Conservation (phyloP, 1,140 invertebrate genomes). For the Ephestia elutella region DNA sequence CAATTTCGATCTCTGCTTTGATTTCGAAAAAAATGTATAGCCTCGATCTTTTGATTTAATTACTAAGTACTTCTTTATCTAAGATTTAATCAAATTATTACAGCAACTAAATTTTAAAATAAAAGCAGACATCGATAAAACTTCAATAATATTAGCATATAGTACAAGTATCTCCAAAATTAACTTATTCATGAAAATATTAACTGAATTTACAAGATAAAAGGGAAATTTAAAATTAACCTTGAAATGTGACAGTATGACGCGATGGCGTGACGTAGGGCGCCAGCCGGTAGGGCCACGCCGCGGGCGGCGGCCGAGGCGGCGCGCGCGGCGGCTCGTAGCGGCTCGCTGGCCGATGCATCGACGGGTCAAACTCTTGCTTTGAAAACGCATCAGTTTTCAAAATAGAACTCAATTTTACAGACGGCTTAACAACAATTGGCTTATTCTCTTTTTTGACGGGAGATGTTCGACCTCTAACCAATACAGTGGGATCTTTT, state of each 20-base stretch:
- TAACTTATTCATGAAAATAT: slow-evolving; percentile 33
- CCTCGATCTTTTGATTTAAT: neutral
- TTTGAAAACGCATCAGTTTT: slow-evolving; percentile 79
- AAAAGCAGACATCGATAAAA: slow-evolving; percentile 28
- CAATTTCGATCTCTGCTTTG: neutral
- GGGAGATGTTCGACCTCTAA: slow-evolving; percentile 57
- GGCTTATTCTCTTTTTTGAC: slow-evolving; percentile 43
- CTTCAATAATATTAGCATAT: slow-evolving; percentile 22
- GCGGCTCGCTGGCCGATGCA: slow-evolving; percentile 83
- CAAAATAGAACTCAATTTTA: slow-evolving; percentile 76
- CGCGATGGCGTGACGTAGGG: slow-evolving; percentile 74
- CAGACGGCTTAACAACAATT: slow-evolving; percentile 42
- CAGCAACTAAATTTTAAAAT: neutral
- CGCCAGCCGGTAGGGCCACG: slow-evolving; percentile 64
- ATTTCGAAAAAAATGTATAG: neutral
- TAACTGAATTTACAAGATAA: slow-evolving; percentile 4
- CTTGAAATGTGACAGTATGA: slow-evolving; percentile 85
- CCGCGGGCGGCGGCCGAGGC: slow-evolving; percentile 64
- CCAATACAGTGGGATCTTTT: slow-evolving; percentile 68
- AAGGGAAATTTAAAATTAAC: slow-evolving; percentile 71
- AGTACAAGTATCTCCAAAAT: slow-evolving; percentile 51
- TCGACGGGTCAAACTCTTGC: slow-evolving; percentile 82
- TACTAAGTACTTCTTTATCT: neutral
- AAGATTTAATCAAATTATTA: no score
- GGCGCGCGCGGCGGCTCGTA: slow-evolving; percentile 80